Evolutionary conservation across 2,888 invertebrate genomes (phyloP).

Genomic region (Trichopria drosophilae): DNA sequence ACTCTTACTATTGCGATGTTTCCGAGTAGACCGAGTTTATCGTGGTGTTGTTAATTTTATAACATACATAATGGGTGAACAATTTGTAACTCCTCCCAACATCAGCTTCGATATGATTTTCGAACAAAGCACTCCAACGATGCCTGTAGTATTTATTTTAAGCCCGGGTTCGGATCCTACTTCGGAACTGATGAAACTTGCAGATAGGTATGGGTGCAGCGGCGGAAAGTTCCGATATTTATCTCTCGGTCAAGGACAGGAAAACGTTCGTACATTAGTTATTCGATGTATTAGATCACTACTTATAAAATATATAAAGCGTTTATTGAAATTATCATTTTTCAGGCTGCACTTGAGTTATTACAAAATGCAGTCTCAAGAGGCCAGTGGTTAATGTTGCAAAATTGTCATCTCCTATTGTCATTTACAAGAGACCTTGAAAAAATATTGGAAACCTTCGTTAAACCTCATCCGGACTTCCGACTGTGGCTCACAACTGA

Average conservation of each 20-base stretch:
- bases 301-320: no score
- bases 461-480: conserved; percentile 86
- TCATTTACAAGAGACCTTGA: conserved; percentile 79
- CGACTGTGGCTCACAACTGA: conserved; percentile 92
- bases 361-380: conserved; percentile 71
- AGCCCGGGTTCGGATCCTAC: conserved; percentile 95
- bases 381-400: conserved; percentile 90
- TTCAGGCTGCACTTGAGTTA: conserved; percentile 70
- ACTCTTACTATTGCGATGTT: conserved; percentile 84
- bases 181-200: conserved; percentile 79
- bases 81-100: conserved; percentile 82
- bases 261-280: conserved; percentile 64
- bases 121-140: conserved; percentile 80
- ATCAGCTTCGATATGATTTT: conserved; percentile 78
- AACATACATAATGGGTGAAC: conserved; percentile 79
- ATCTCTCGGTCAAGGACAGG: conserved; percentile 93
- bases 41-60: conserved; percentile 84
- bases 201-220: conserved; percentile 69
- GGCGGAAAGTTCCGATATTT: conserved; percentile 80
- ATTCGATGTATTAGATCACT: conserved; percentile 4
- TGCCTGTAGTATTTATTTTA: conserved; percentile 89
- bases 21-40: conserved; percentile 86
- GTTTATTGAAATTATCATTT: conserved; percentile 25
- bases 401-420: conserved; percentile 87
- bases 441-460: conserved; percentile 78